Conservation (phyloP, 1,140 invertebrate genomes). For the Hydropsyche tenuis region DNA sequence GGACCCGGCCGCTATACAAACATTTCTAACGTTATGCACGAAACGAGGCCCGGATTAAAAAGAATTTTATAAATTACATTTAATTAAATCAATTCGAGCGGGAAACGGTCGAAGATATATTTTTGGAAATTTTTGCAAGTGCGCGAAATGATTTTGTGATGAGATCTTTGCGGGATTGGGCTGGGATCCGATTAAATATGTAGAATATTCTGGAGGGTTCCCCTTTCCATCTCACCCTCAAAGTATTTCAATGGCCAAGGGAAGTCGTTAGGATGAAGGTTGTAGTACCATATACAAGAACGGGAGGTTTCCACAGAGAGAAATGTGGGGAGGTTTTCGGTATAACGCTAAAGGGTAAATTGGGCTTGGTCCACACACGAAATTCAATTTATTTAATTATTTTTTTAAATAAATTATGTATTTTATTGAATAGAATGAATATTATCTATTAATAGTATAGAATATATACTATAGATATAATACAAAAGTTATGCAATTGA, state of each 20-base stretch:
- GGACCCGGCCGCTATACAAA: not conserved
- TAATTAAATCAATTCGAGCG: too few species aligned
- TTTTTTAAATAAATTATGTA: not conserved
- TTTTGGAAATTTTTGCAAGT: too few species aligned
- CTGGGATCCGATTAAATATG: too few species aligned
- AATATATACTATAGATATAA: too few species aligned
- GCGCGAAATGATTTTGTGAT: too few species aligned
- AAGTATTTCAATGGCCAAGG: slow-evolving; percentile 48
- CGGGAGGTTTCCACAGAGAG: not conserved
- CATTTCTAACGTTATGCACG: slow-evolving; percentile 20
- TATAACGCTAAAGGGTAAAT: not conserved
- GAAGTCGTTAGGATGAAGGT: slow-evolving; percentile 49
- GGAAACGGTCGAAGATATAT: too few species aligned
- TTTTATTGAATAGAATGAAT: not conserved
- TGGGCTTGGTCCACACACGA: slow-evolving; percentile 7
- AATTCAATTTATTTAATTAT: not conserved
- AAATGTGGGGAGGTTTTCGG: not conserved
- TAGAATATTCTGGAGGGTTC: not conserved
- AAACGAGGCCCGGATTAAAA: not conserved
- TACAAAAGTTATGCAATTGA: too few species aligned
- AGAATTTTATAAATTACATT: slow-evolving; percentile 1
- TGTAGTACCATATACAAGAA: slow-evolving; percentile 28
- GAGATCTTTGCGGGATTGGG: too few species aligned
- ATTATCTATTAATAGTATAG: too few species aligned
- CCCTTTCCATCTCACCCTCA: slow-evolving; percentile 14